Evolutionary conservation across 1,140 invertebrate genomes (phyloP).

Genomic region (Diabrotica undecimpunctata): DNA sequence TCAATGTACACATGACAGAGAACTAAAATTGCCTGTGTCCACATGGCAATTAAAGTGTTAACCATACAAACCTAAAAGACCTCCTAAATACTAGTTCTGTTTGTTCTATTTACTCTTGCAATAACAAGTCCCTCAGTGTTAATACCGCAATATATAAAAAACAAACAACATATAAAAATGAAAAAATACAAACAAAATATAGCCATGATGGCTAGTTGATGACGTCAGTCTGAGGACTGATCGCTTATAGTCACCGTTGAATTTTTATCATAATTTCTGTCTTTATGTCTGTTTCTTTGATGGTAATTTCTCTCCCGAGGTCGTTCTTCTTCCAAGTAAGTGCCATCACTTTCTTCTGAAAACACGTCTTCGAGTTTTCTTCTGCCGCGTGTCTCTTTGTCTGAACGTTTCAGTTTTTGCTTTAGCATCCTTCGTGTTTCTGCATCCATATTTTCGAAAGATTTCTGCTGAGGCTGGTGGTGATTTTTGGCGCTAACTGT

Average conservation of each 20-base stretch:
- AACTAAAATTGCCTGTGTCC: too few relatives aligned
- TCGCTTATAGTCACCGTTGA: conserved; percentile 40
- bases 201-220: conserved; percentile 54
- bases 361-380: conserved; percentile 29
- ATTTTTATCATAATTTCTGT: conserved; percentile 30
- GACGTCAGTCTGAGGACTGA: conserved; percentile 54
- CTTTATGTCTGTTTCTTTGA: conserved; percentile 14
- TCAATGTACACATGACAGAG: too few relatives aligned
- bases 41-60: too few relatives aligned
- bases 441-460: conserved; percentile 8
- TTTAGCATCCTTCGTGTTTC: conserved; percentile 33
- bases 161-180: conserved; percentile 54
- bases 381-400: conserved; percentile 32
- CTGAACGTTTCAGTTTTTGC: conserved; percentile 40
- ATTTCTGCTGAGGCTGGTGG: conserved; percentile 25
- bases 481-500: conserved; percentile 47
- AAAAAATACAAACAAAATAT: conserved; percentile 56
- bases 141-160: conserved; percentile 57
- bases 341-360: conserved; percentile 39
- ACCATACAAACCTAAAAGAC: too few relatives aligned
- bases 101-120: conserved; percentile 39
- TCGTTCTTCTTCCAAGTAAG: conserved; percentile 28
- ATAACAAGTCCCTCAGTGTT: conserved; percentile 50
- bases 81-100: conserved; percentile 23
- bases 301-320: conserved; percentile 16